Evolutionary conservation across 2,888 invertebrate genomes (phyloP).

Genomic region (Ophraella communa): DNA sequence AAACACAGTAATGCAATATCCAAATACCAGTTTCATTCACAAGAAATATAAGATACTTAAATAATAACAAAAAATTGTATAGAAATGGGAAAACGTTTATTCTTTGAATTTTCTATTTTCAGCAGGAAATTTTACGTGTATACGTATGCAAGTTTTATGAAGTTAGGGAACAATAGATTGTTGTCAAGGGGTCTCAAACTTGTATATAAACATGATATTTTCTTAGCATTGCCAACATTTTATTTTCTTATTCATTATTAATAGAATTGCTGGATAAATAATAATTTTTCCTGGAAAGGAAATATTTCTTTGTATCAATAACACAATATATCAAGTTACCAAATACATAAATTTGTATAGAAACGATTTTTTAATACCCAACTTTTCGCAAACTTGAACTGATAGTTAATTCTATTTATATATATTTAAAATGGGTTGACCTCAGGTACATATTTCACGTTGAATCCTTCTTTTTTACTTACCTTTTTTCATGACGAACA

Average conservation of each 20-base stretch:
- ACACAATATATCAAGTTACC: too few species aligned
- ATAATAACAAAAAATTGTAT: neutral
- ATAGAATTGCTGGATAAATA: too few species aligned
- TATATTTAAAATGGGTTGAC: too few species aligned
- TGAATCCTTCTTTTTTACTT: conserved; percentile 55
- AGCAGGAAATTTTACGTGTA: neutral
- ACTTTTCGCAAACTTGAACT: too few species aligned
- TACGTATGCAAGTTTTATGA: conserved; percentile 1
- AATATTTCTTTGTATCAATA: neutral
- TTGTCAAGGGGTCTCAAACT: neutral
- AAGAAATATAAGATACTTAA: neutral
- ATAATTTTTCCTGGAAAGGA: too few species aligned
- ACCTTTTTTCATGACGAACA: conserved; percentile 90
- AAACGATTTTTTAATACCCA: too few species aligned
- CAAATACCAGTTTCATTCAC: neutral
- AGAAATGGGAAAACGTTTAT: neutral
- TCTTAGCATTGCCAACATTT: neutral
- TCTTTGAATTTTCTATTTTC: neutral
- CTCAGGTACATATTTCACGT: neutral
- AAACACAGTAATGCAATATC: too few species aligned
- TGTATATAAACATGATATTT: neutral
- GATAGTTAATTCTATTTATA: too few species aligned
- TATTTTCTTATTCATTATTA: too few species aligned
- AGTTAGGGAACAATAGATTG: neutral
- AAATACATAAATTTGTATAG: too few species aligned